phyloP scores from a whole-genome alignment of 2,797 vertebrate genomes.

The Myiotriccus ornatus region DNA sequence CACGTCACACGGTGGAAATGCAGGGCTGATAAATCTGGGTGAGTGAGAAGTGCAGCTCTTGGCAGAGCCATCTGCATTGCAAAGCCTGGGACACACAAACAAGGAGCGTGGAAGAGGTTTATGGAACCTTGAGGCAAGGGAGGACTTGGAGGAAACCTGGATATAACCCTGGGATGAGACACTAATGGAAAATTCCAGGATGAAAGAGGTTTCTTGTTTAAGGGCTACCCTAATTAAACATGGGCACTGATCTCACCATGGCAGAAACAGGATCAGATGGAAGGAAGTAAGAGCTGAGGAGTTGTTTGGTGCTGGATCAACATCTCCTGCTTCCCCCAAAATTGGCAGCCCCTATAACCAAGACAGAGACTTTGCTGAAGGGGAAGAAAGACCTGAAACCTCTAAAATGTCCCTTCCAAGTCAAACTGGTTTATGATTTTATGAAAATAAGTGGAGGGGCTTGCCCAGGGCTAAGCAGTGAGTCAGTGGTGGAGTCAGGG shows the following conservation, averaged over 20 bases:
- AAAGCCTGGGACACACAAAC: neutral
- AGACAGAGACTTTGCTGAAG: neutral
- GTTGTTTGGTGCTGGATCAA: neutral
- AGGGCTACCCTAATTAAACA: neutral
- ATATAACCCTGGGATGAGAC: neutral
- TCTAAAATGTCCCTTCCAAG: neutral
- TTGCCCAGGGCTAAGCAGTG: neutral
- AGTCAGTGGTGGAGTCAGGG: neutral
- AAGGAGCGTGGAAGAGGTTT: fast-evolving
- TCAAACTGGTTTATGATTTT: neutral
- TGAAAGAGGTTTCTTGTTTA: neutral
- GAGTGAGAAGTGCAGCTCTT: neutral
- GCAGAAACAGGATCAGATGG: neutral
- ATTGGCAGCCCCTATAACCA: neutral
- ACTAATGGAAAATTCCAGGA: neutral
- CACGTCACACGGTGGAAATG: neutral
- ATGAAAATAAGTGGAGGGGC: neutral
- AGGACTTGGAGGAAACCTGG: neutral
- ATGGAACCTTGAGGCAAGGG: neutral
- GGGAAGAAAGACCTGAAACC: neutral
- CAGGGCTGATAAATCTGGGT: neutral
- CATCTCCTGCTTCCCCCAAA: neutral
- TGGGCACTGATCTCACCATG: fast-evolving
- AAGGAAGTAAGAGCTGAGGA: neutral
- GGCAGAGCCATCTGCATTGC: neutral